Evolutionary conservation across 2,888 invertebrate species (phyloP), one percentile per base, ranked within the genome.

Genomic region (Nomada fucata): DNA sequence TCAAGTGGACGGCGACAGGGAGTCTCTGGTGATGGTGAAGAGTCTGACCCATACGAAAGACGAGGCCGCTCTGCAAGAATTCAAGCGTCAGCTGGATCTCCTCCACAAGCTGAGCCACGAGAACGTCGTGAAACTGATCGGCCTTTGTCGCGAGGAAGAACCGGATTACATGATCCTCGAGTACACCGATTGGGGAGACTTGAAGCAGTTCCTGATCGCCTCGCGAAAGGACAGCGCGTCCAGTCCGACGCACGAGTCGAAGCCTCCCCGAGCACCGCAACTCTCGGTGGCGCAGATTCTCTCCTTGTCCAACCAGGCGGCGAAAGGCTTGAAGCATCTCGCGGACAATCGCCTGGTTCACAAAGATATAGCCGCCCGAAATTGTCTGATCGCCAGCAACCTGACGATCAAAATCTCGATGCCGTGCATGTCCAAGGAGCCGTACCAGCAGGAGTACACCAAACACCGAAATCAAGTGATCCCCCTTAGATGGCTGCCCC

Each of bases 161-260:
- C 98, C 98, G 0, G 97, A 98, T 92, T 97, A 96, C 90, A 96
- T 98, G 96, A 95, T 99, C 29, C 94, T 98, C 18, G 98, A 99
- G 91, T 97, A 98, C 92, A 98, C 98, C 3, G 98, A 99, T 92
- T 98, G 98, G 98, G 98, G 98, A 9, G 98, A 98, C 93, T 94
- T 99, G 70, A 98, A 98, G 90, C 98, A 97, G 94, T 98, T 97
- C 94, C 95, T 98, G 29, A 94, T 96, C 70, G 97, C 97, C 15
- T 93, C 93, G 9, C 85, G 88, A 5, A 92, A 90, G 74, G 92
- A 89, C 50, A 83, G 63, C 47, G 88, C 82, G 29, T 68, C 88
- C 20, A 91, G 90, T 61, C 89, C 91, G 0, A 90, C 88, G 0
- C 90, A 90, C 50, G 92, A 91, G 42, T 67, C 83, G 89, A 94